Percentiles rank a stretch among this genome's conserved stretches.
These are phyloP conservation scores for Euwallacea fornicatus DNA, from an alignment of 1,140 invertebrate species.

Conservation along the genomic window DNA sequence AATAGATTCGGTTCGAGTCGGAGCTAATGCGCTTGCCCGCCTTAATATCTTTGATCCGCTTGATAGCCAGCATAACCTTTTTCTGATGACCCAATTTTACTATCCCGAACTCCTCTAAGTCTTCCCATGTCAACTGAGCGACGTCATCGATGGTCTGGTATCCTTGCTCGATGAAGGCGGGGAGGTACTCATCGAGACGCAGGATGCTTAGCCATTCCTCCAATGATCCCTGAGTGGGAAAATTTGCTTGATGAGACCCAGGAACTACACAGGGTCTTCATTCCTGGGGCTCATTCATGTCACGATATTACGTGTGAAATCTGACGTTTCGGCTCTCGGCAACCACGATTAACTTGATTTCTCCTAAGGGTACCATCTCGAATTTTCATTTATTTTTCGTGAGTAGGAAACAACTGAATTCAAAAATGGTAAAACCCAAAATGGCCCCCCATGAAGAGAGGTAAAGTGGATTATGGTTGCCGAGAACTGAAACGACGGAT, in stretches of 20 bases:
- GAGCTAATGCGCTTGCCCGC: constrained; percentile 78
- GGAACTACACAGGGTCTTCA: too few species aligned
- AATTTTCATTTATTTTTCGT: too few species aligned
- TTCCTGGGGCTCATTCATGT: too few species aligned
- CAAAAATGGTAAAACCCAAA: neutral
- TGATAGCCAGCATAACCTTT: constrained; percentile 95
- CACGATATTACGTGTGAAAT: too few species aligned
- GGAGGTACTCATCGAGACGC: constrained; percentile 88
- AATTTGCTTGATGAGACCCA: too few species aligned
- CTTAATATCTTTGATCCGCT: constrained; percentile 92
- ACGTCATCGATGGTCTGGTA: constrained; percentile 92
- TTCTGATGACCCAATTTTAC: constrained; percentile 95
- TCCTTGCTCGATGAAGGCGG: constrained; percentile 86
- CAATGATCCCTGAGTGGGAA: constrained; percentile 69
- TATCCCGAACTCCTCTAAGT: constrained; percentile 98
- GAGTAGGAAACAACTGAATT: neutral
- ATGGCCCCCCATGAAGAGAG: neutral
- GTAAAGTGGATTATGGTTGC: too few species aligned
- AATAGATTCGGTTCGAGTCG: constrained; percentile 58
- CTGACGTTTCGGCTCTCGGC: too few species aligned
- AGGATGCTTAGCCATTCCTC: constrained; percentile 93
- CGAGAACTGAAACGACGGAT: too few species aligned
- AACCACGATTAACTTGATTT: too few species aligned
- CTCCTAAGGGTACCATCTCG: too few species aligned
- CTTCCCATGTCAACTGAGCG: constrained; percentile 96